A percentile compares a stretch with the other conserved stretches of the same genome.
Conservation (phyloP, 2,113 vertebrate species). For the Lycaon pictus region DNA sequence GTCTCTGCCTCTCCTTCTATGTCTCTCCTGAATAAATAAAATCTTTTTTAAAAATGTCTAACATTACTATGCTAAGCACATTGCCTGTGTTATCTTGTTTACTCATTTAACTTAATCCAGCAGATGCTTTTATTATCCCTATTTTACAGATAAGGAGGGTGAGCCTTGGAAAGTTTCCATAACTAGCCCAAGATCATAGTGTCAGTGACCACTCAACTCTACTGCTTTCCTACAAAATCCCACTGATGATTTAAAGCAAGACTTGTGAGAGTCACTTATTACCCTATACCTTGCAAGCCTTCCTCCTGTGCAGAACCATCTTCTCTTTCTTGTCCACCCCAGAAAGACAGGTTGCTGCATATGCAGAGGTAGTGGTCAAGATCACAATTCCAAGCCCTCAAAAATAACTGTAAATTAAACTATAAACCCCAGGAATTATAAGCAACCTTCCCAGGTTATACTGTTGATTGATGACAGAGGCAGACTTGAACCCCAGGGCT, state of each 20-base stretch:
- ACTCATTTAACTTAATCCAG: neutral
- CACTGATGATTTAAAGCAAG: neutral
- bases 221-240: neutral
- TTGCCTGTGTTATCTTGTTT: neutral
- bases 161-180: neutral
- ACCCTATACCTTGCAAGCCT: neutral
- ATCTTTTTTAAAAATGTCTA: neutral
- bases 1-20: no score
- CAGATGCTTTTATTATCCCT: neutral
- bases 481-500: neutral
- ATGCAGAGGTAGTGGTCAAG: neutral
- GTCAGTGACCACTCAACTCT: neutral
- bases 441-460: neutral
- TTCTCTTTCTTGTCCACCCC: neutral
- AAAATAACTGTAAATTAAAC: neutral
- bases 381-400: neutral
- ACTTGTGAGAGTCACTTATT: neutral
- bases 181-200: neutral
- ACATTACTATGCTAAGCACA: neutral
- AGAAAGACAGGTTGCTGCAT: neutral
- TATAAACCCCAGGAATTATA: neutral
- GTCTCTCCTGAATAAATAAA: no score
- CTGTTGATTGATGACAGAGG: neutral
- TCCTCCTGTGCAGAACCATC: neutral
- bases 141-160: neutral